Percentiles rank a stretch among this genome's conserved stretches.
These are phyloP conservation scores for Caiman crocodilus DNA, from an alignment of 2,797 vertebrate genomes.

Conservation along the genomic window DNA sequence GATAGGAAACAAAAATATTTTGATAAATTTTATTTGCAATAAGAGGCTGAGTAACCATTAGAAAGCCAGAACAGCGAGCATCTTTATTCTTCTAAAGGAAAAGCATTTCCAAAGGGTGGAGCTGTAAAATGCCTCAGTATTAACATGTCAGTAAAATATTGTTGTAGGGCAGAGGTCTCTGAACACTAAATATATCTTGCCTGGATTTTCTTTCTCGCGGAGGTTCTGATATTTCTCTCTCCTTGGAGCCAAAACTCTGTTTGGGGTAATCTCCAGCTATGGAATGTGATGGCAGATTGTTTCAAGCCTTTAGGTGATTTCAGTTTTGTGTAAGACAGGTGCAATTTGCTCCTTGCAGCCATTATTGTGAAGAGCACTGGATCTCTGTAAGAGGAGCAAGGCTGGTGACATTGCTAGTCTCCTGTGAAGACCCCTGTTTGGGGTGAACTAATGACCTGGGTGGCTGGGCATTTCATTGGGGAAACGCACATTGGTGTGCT, in stretches of 20 bases:
- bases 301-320: not conserved
- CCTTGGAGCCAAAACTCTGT: not conserved
- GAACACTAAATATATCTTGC: not conserved
- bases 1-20: constrained; percentile 74
- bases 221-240: not conserved
- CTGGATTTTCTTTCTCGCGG: not conserved
- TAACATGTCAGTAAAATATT: constrained; percentile 65
- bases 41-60: not conserved
- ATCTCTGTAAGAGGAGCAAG: not conserved
- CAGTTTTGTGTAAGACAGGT: not conserved
- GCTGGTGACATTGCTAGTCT: not conserved
- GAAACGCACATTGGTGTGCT: no score
- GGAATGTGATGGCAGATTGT: not conserved
- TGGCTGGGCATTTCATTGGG: accelerated
- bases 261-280: not conserved
- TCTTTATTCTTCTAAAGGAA: constrained; percentile 50
- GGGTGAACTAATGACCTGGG: accelerated
- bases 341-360: not conserved
- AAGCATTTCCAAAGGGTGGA: constrained; percentile 64
- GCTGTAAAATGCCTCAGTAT: constrained; percentile 30
- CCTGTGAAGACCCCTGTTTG: not conserved
- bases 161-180: constrained; percentile 53
- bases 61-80: not conserved
- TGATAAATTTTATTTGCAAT: constrained; percentile 61
- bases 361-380: not conserved